These are phyloP conservation scores for Phoebastria nigripes DNA, from an alignment of 2,797 vertebrate genomes.

Conservation along the genomic window DNA sequence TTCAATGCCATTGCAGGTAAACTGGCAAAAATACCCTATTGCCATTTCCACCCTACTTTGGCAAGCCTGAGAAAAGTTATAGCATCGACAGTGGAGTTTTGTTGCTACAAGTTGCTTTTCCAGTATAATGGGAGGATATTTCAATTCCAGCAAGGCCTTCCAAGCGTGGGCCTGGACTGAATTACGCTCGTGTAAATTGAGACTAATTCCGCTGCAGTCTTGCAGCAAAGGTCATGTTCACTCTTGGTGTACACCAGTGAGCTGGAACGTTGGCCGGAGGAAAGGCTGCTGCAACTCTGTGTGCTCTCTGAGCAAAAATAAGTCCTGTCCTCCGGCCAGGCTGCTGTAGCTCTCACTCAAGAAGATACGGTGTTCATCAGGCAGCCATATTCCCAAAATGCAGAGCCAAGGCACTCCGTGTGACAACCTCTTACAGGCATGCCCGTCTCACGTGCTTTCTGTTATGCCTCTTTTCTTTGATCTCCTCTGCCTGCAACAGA, in stretches of 20 bases:
- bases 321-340: background rate
- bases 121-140: background rate
- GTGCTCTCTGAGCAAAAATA: background rate
- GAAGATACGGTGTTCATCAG: background rate
- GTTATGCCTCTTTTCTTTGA: constrained; percentile 58
- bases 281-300: background rate
- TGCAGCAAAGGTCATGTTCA: background rate
- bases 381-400: background rate
- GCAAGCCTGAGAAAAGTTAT: background rate
- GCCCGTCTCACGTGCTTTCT: constrained; percentile 44
- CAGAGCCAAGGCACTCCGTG: background rate
- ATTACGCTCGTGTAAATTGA: accelerated
- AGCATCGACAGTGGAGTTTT: background rate
- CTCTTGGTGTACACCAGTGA: accelerated
- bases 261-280: background rate
- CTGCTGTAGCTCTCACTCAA: background rate
- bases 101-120: background rate
- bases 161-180: background rate
- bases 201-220: background rate
- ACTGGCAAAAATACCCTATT: background rate
- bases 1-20: background rate
- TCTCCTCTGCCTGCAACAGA: constrained; percentile 41
- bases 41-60: background rate
- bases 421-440: background rate
- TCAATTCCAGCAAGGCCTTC: background rate